Evolutionary conservation across 2,797 vertebrate species (phyloP).

Genomic region (Ceyx erithaca): DNA sequence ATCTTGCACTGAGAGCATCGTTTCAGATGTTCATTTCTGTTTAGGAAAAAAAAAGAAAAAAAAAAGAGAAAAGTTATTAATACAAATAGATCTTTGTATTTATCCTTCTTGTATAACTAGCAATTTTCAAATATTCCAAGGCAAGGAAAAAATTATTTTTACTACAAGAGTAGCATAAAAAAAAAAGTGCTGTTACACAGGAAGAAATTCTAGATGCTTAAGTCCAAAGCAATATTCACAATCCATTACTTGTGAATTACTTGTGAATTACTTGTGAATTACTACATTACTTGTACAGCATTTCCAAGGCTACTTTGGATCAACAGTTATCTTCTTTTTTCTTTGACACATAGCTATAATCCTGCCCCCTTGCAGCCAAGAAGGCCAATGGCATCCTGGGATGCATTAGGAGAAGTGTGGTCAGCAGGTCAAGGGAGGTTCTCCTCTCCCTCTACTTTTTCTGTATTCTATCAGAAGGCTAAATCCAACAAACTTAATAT

Average conservation of each 20-base stretch:
- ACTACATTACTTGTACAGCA: not conserved
- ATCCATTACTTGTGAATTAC: not conserved
- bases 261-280: not conserved
- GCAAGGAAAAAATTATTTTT: not conserved
- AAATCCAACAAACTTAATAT: not conserved
- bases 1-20: constrained; percentile 93
- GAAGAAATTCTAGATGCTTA: not conserved
- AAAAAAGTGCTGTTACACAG: not conserved
- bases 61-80: not conserved
- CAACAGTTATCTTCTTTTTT: not conserved
- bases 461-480: not conserved
- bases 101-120: not conserved
- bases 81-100: not conserved
- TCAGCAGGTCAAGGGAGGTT: too few relatives aligned
- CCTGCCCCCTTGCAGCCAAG: too few relatives aligned
- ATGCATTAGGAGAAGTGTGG: too few relatives aligned
- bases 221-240: not conserved
- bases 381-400: too few relatives aligned
- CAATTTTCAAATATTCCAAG: not conserved
- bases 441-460: too few relatives aligned
- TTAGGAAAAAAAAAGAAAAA: constrained; percentile 6
- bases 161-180: not conserved
- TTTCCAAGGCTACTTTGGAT: not conserved
- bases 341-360: not conserved
- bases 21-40: constrained; percentile 84